Base-by-base conservation (phyloP, 2,113 vertebrate species). In the Chroicocephalus ridibundus region DNA sequence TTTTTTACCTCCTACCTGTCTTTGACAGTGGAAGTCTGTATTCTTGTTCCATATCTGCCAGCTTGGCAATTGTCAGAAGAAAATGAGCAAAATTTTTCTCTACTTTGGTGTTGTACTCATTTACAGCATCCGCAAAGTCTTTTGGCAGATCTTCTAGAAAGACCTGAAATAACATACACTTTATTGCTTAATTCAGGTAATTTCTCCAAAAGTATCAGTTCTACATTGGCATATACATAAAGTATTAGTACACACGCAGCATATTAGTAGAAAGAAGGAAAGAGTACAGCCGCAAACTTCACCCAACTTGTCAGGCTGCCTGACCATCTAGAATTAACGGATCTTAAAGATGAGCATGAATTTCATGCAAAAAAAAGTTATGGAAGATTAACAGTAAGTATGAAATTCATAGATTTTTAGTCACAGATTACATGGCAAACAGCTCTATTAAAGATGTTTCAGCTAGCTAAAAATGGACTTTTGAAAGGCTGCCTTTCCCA, bases 1-100 rank as follows among this genome's bases (percentile, higher is more conserved):
- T 70, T 78, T 76, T 57, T 82, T 38, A 84, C 26, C 74, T 52
- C 82, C 80, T 96, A 97, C 96, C 86, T 83, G 93, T 93, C 93
- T 85, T 82, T 93, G 97, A 97, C 49, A 97, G 77, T 69, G 97
- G 96, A 69, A 97, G 90, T 38, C 88, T 92, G 49, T 90, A 97
- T 94, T 97, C 96, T 94, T 97, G 82, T 40, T 84, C 71, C 80
- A 74, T 93, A 69, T 97, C 94, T 72, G 95, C 94, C 82, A 97
- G 66, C 10, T 85, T 95, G 46, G 97, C 94, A 72, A 66, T 49
- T 51, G 81, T 91, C 77, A 96, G 82, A 65, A 98, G 94, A 84
- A 97, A 98, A 55, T 94, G 92, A 82, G 84, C 96, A 93, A 96
- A 96, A 31, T 96, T 96, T 46, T 94, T 68, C 49, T 86, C 7